A percentile compares a stretch with the other conserved stretches of the same genome.
These are phyloP conservation scores for Ceyx cyanopectus DNA, from an alignment of 2,113 vertebrate genomes.

Conservation along the genomic window DNA sequence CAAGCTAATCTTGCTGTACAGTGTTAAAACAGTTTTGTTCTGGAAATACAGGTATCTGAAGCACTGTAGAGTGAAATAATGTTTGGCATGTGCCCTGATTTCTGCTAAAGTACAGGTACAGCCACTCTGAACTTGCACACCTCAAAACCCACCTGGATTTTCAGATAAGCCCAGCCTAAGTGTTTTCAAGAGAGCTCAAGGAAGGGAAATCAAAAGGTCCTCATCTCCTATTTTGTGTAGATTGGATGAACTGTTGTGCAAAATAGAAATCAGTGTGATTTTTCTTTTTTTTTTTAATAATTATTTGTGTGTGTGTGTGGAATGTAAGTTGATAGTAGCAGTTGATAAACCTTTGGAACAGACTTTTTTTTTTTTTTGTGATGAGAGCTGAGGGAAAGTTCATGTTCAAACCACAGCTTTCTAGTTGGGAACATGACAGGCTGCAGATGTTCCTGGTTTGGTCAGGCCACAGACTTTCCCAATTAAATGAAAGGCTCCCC, in stretches of 20 bases:
- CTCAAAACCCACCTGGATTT: neutral
- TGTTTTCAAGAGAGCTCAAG: neutral
- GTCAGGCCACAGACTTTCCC: conserved; percentile 4
- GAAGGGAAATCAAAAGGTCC: neutral
- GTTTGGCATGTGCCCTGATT: neutral
- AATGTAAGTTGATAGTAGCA: neutral
- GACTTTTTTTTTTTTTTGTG: neutral
- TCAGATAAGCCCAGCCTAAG: neutral
- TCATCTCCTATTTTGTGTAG: neutral
- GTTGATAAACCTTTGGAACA: neutral
- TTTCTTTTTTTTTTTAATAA: too few relatives aligned
- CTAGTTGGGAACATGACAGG: neutral
- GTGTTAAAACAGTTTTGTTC: neutral
- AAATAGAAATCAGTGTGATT: neutral
- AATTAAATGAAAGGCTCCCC: neutral
- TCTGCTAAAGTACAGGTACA: neutral
- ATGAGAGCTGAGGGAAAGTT: conserved; percentile 7
- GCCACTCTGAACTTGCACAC: neutral
- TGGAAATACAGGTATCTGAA: neutral
- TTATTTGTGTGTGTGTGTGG: neutral
- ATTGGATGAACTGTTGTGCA: neutral
- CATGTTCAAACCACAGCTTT: neutral
- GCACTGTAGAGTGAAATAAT: neutral
- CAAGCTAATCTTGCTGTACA: neutral
- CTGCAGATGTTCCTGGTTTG: neutral